Evolutionary conservation across 1,140 invertebrate species (phyloP), one percentile per base, ranked within the genome.

Genomic region (Diploscapter pachys): DNA sequence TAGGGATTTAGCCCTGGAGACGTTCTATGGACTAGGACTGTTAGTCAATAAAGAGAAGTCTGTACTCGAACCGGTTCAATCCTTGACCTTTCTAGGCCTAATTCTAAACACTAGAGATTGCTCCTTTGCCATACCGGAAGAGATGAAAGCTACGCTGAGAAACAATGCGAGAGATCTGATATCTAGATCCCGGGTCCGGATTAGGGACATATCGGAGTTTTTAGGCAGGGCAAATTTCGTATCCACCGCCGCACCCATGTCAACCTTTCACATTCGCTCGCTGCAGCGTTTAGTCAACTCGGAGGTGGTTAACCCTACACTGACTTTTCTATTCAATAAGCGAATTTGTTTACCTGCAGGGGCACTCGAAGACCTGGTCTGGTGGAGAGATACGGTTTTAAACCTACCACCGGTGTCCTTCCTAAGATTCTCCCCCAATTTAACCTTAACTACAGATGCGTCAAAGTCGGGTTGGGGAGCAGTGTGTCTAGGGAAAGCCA

Each of bases 91-190:
- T 49, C 56, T 69, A 54, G 56, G 66, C 53, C 48, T 52, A 63
- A 61, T 55, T 71, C 53, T 54, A 59, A 31, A 50, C 62, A 70
- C 55, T 50, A 50, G 68, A 0, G 13, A 4, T 49, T 52, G 57
- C 48, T 52, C 8, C 53, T 71, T 61, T 71, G 53, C 66, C 59
- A 57, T 31, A 31, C 31, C 31, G 31, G 31, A 31, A 31, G 31
- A 31, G 31, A 31, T 49, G 54, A 4, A 4, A 4, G 65, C 49
- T n/a, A 69, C 48, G 48, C 51, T 54, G 53, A 48, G 52, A 67
- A 67, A 67, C 65, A 53, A 67, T 67, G 5, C n/a, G 53, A 69
- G 4, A 69, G 66, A 69, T 69, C 56, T 57, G 66, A 69, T 69
- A 55, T 54, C 66, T 31, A 31, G 31, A 31, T 31, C 31, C 31